Conservation (phyloP, 2,113 vertebrate species). For the Gymnogyps californianus region DNA sequence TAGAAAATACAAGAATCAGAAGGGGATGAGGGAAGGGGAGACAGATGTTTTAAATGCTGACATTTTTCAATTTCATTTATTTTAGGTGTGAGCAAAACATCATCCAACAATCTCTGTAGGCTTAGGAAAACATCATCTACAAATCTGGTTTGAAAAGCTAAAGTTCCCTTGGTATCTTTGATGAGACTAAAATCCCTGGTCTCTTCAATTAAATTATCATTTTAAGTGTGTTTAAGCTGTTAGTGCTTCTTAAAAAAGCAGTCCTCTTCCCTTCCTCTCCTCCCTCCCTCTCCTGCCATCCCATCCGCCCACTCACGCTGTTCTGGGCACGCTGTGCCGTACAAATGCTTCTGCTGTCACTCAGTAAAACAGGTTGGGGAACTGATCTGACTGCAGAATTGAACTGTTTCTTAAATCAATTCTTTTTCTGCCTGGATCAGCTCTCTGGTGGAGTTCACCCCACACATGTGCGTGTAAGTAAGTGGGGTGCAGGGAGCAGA, state of each 20-base stretch:
- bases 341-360: constrained; percentile 46
- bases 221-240: constrained; percentile 26
- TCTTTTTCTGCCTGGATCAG: not conserved
- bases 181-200: not conserved
- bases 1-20: not conserved
- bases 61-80: not conserved
- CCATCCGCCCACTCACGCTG: constrained; percentile 28
- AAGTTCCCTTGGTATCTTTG: not conserved
- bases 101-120: not conserved
- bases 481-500: not conserved
- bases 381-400: not conserved
- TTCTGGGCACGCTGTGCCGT: constrained; percentile 44
- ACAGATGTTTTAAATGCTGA: not conserved
- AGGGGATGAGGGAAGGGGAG: not conserved
- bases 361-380: not conserved
- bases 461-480: accelerated
- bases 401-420: not conserved
- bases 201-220: constrained; percentile 22
- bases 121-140: not conserved
- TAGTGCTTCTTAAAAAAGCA: constrained; percentile 54
- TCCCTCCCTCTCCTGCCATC: constrained; percentile 23
- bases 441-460: not conserved
- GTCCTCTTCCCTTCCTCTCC: not conserved
- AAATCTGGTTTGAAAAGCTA: not conserved
- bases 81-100: not conserved